A percentile compares a stretch with the other conserved stretches of the same genome.
Conservation (phyloP, 2,888 invertebrate species). For the Limnephilus rhombicus region DNA sequence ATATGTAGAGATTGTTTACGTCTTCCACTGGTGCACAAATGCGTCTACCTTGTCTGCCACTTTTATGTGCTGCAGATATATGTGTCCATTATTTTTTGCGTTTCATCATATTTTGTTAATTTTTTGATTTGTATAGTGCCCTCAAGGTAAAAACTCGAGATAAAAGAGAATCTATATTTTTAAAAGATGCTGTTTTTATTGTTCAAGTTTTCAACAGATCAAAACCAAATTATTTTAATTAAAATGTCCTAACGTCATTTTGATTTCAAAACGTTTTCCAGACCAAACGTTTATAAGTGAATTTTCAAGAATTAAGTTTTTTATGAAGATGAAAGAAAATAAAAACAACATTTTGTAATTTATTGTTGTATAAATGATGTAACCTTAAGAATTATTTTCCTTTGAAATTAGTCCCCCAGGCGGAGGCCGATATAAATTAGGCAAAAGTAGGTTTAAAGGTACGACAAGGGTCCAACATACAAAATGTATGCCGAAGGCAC, state of each 20-base stretch:
- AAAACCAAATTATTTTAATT: not conserved
- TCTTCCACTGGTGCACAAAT: no score
- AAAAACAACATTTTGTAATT: not conserved
- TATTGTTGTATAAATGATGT: not conserved
- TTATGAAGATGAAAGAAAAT: not conserved
- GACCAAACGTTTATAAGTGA: not conserved
- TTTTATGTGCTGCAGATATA: no score
- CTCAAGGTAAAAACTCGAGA: no score
- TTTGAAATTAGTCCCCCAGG: not conserved
- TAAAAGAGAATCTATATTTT: no score
- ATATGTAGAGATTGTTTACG: no score
- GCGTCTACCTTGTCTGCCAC: no score
- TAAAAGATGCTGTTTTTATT: no score
- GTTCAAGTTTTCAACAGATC: no score
- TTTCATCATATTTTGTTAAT: no score
- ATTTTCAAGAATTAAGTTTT: not conserved
- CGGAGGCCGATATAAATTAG: not conserved
- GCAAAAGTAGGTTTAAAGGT: not conserved
- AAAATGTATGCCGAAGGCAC: not conserved
- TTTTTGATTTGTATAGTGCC: no score
- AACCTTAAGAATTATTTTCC: not conserved
- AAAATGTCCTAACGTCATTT: not conserved
- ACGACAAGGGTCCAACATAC: not conserved
- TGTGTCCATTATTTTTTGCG: no score
- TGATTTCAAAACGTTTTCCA: not conserved